Percentiles rank a stretch among this genome's conserved stretches.
Evolutionary conservation across 2,888 invertebrate species (phyloP).

Genomic region (Athalia cordata): DNA sequence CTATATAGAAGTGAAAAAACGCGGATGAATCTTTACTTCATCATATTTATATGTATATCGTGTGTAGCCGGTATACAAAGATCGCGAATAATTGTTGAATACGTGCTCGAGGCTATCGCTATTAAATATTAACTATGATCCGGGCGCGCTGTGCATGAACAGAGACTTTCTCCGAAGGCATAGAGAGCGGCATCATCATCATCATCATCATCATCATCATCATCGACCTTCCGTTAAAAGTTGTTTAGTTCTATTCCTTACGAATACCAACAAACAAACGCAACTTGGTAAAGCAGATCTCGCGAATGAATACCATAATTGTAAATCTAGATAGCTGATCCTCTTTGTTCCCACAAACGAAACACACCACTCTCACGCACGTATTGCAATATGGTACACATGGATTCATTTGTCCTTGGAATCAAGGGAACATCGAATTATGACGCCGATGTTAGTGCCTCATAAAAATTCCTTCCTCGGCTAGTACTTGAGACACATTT

Average conservation of each 20-base stretch:
- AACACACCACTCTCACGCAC: constrained; percentile 5
- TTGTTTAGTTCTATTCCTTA: constrained; percentile 9
- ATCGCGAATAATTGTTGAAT: too few species aligned
- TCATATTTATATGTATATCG: too few species aligned
- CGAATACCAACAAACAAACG: not conserved
- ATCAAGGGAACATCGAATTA: constrained; percentile 19
- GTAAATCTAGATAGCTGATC: not conserved
- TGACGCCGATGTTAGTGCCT: constrained; percentile 9
- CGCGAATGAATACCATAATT: constrained; percentile 33
- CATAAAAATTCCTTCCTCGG: not conserved
- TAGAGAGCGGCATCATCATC: not conserved
- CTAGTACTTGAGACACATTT: constrained; percentile 40
- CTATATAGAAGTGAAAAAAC: constrained; percentile 10
- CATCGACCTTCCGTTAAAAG: constrained; percentile 28
- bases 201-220: not conserved
- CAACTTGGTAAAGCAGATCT: constrained; percentile 14
- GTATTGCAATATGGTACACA: not conserved
- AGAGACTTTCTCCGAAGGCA: constrained; percentile 28
- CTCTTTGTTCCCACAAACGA: constrained; percentile 21
- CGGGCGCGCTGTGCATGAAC: not conserved
- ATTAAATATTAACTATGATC: too few species aligned
- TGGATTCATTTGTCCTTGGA: constrained; percentile 19
- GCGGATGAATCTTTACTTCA: not conserved
- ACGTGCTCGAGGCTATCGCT: too few species aligned
- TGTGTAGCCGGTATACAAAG: too few species aligned